Evolutionary conservation across 1,140 invertebrate genomes (phyloP), one percentile per base, ranked within the genome.

Genomic region (Sogatella furcifera): DNA sequence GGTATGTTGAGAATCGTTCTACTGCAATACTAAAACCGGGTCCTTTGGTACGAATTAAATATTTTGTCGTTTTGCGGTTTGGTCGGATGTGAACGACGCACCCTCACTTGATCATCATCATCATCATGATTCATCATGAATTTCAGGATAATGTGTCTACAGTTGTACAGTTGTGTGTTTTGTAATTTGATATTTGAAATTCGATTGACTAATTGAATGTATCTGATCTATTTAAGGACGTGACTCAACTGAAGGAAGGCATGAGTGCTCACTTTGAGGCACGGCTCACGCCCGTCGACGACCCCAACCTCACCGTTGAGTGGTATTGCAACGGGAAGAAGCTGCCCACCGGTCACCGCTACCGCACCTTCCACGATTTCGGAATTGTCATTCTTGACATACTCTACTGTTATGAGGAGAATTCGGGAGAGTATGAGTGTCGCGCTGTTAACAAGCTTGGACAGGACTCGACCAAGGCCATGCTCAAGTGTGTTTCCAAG

Each of bases 361-460:
- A 94, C 71, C 84, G 92, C 66, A 96, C 92, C 52, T 94, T 95
- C 85, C 92, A 97, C 71, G 95, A 98, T 71, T 97, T 98, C 76
- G 94, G 89, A 61, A 94, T 96, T 70, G 95, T 97, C 31, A 94
- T 96, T 66, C 78, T 98, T 60, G 95, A 97, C 69, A 95, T 98
- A 62, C 75, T 97, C 1, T 98, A 97, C 71, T 96, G 92, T 66
- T 97, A 97, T 70, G 92, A 92, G 74, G 94, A 98, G 77, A 97
- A 98, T 73, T 94, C 91, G 52, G 95, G 95, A 31, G 82, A 86
- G 17, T 95, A 94, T 69, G 91, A 95, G 77, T 94, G 92, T 70
- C 80, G 92, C 64, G 94, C 95, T 17, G 86, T 85, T 13, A 97
- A 97, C 69, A 90, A 92, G 72, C 82, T 92, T 60, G 94, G 94